phyloP scores from a whole-genome alignment of 2,888 invertebrate genomes.

The Lasioglossum villosulum region DNA sequence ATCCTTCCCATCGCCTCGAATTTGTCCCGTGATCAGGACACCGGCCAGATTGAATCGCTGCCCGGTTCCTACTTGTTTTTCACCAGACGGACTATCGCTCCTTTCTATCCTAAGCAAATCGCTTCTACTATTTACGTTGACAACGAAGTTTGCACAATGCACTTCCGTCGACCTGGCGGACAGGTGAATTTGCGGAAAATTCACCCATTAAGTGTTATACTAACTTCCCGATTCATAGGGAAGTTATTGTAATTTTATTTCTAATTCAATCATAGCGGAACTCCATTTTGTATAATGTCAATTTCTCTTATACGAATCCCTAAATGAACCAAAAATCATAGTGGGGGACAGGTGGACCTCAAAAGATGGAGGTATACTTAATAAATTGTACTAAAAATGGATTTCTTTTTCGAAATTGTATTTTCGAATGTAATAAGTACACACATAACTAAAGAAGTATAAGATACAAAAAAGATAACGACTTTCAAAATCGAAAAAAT shows the following conservation, averaged over 20 bases:
- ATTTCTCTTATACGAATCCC: too few relatives aligned
- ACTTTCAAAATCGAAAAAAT: not conserved
- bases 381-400: too few relatives aligned
- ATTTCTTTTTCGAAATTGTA: not conserved
- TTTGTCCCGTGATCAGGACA: constrained; percentile 74
- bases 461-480: not conserved
- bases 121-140: constrained; percentile 11
- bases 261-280: not conserved
- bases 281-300: too few relatives aligned
- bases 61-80: constrained; percentile 21
- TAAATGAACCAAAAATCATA: too few relatives aligned
- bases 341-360: too few relatives aligned
- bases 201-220: too few relatives aligned
- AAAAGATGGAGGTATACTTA: too few relatives aligned
- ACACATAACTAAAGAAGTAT: too few relatives aligned
- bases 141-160: not conserved
- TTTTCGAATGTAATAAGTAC: not conserved
- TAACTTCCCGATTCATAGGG: too few relatives aligned
- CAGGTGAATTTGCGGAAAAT: not conserved
- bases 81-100: constrained; percentile 6
- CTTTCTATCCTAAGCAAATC: not conserved
- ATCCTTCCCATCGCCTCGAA: constrained; percentile 76
- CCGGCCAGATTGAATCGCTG: constrained; percentile 70
- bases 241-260: not conserved
- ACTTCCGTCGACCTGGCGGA: not conserved